A percentile compares a stretch with the other conserved stretches of the same genome.
Evolutionary conservation across 2,797 vertebrate species (phyloP).

Genomic region (Stomatorhinus walkeri): DNA sequence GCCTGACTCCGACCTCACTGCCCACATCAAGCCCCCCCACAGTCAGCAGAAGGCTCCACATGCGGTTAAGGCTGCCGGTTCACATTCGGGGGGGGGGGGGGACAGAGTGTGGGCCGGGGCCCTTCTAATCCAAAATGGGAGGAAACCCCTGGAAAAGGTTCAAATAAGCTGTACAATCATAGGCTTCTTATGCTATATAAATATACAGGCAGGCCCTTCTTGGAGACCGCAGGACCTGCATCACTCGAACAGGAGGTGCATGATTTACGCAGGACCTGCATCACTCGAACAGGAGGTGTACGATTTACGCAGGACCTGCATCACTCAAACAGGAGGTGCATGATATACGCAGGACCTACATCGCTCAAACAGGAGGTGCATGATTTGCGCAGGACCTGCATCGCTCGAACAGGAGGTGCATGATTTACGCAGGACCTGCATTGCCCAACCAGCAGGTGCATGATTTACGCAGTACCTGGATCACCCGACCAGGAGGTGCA

Average conservation of each 20-base stretch:
- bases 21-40: constrained; percentile 35
- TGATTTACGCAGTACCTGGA: not conserved
- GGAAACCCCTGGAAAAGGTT: not conserved
- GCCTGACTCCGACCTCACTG: constrained; percentile 22
- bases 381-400: not conserved
- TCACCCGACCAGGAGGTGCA: not conserved
- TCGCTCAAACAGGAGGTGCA: not conserved
- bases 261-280: not conserved
- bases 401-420: not conserved
- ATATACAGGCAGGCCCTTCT: not conserved
- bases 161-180: not conserved
- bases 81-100: not conserved
- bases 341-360: not conserved
- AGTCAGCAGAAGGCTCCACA: constrained; percentile 29
- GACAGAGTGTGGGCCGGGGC: not conserved
- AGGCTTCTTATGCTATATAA: not conserved
- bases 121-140: constrained; percentile 30
- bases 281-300: not conserved
- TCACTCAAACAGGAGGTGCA: not conserved
- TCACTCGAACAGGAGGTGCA: not conserved
- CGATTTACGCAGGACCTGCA: not conserved
- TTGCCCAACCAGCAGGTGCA: not conserved
- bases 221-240: not conserved
- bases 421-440: not conserved
- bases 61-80: not conserved